Percentiles rank a stretch among this genome's conserved stretches.
Evolutionary conservation across 2,888 invertebrate species (phyloP).

Genomic region (Ophioninae sp.): DNA sequence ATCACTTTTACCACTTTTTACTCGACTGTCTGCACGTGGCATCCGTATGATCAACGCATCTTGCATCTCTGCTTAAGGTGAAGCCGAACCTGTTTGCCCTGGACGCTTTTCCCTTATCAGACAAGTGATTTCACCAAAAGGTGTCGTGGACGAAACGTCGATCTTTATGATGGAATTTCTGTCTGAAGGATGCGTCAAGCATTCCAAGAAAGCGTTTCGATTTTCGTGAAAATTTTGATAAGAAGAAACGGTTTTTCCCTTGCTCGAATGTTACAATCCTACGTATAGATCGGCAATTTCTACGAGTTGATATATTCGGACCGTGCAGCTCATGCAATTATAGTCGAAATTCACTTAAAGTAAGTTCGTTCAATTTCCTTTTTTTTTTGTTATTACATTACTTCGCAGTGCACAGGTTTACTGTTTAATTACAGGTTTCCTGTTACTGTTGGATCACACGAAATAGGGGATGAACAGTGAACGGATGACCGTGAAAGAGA

Average conservation of each 20-base stretch:
- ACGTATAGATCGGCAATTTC: too few relatives aligned
- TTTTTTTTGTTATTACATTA: too few relatives aligned
- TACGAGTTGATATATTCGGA: too few relatives aligned
- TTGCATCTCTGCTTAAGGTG: neutral
- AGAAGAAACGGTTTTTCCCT: neutral
- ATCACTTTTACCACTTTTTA: neutral
- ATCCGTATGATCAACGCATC: neutral
- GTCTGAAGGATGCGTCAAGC: slow-evolving; percentile 63
- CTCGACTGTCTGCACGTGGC: neutral
- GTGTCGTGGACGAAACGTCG: slow-evolving; percentile 53
- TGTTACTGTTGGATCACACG: too few relatives aligned
- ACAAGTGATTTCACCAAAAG: slow-evolving; percentile 54
- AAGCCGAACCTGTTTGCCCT: too few relatives aligned
- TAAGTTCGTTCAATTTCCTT: too few relatives aligned
- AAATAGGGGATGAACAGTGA: neutral
- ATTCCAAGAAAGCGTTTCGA: slow-evolving; percentile 64
- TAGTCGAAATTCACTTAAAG: too few relatives aligned
- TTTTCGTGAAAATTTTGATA: slow-evolving; percentile 67
- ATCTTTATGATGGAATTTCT: slow-evolving; percentile 63
- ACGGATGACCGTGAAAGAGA: neutral
- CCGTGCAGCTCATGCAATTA: too few relatives aligned
- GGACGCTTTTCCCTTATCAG: slow-evolving; percentile 67
- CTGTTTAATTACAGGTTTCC: too few relatives aligned
- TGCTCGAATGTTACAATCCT: slow-evolving; percentile 15
- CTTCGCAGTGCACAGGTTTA: too few relatives aligned